Conservation (phyloP, 2,888 invertebrate genomes). For the Tholera decimalis region DNA sequence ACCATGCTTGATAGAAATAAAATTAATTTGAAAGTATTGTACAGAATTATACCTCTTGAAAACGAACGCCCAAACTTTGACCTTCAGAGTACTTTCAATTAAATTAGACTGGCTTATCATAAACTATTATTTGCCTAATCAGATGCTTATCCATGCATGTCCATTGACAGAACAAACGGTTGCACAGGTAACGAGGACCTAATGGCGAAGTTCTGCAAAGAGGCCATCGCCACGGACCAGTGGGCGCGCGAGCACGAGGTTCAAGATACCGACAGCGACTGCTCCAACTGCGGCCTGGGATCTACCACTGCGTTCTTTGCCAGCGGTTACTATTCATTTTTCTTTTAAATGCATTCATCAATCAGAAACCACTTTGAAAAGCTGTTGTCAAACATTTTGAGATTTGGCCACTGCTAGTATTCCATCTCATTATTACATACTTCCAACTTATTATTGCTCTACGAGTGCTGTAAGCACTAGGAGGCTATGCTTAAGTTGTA, state of each 20-base stretch:
- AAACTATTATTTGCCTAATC: background rate
- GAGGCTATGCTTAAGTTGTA: no score
- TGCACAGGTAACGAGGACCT: conserved; percentile 82
- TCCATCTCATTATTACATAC: no score
- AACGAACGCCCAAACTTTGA: background rate
- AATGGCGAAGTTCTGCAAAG: conserved; percentile 83
- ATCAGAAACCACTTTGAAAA: background rate
- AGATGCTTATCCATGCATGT: background rate
- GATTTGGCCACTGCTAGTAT: no score
- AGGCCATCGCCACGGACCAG: conserved; percentile 79
- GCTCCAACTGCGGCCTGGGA: conserved; percentile 80
- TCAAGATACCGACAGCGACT: conserved; percentile 71
- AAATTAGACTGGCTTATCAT: background rate
- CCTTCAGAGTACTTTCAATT: background rate
- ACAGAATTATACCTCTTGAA: background rate
- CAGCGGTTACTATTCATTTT: conserved; percentile 74
- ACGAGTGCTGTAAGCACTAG: no score
- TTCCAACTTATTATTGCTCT: no score
- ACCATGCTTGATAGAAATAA: no score
- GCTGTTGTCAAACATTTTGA: no score
- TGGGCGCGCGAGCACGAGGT: conserved; percentile 81
- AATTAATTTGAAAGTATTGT: background rate
- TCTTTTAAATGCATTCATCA: no score
- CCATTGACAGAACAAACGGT: background rate
- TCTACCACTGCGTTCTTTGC: conserved; percentile 85